phyloP scores from a whole-genome alignment of 2,888 invertebrate species.

The Formica aserva region DNA sequence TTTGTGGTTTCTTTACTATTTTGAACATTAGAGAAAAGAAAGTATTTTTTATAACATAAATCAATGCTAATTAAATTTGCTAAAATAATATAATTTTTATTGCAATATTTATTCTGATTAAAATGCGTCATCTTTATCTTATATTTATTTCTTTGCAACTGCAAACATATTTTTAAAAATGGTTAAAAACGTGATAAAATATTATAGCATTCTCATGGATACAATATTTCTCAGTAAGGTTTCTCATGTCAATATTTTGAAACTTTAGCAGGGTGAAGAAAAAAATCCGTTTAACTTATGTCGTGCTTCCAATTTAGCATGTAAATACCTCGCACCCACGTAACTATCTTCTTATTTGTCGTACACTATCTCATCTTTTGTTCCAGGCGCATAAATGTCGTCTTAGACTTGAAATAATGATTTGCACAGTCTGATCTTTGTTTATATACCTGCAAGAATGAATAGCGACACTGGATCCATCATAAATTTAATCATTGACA shows the following conservation, averaged over 20 bases:
- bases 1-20: not conserved
- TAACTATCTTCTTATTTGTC: not conserved
- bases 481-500: conserved; percentile 28
- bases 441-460: not conserved
- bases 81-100: not conserved
- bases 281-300: not conserved
- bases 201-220: not conserved
- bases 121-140: not conserved
- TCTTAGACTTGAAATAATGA: not conserved
- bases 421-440: not conserved
- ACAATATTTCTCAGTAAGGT: not conserved
- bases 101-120: not conserved
- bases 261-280: not conserved
- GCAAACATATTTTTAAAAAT: not conserved
- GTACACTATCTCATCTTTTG: not conserved
- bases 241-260: not conserved
- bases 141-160: not conserved
- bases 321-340: not conserved
- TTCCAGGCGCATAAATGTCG: not conserved
- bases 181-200: not conserved
- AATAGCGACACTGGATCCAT: conserved; percentile 2
- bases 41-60: not conserved
- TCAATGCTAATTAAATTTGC: not conserved
- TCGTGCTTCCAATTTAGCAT: not conserved
- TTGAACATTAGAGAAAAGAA: not conserved